Evolutionary conservation across 1,140 invertebrate species (phyloP), one percentile per base, ranked within the genome.

Genomic region (Drosophila nebulosa): DNA sequence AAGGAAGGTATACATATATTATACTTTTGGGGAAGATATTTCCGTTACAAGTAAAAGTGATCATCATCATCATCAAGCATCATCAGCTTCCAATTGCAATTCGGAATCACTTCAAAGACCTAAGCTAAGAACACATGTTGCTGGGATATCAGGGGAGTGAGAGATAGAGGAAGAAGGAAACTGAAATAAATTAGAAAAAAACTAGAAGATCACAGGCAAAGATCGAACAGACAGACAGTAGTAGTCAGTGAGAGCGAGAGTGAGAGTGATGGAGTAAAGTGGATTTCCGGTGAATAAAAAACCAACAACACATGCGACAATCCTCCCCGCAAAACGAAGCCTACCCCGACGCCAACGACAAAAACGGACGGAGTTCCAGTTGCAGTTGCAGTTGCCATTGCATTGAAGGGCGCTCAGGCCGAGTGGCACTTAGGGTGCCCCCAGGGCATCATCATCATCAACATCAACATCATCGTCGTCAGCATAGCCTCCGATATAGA

Each of bases 201-300:
- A 68, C 64, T 74, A 69, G 64, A 79, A 67, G 65, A 81, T 71
- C 72, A 55, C 50, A 46, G 16, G 42, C 61, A 65, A 66, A 70
- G 62, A 83, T 59, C 59, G 57, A 56, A 36, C 58, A 60, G 50
- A 50, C 53, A 30, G 30, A 59, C 35, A 60, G 60, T 46, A n/a
- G n/a, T n/a, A n/a, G n/a, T n/a, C n/a, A n/a, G n/a, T n/a, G n/a
- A n/a, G n/a, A n/a, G n/a, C n/a, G 56, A 65, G 27, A 56, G 35
- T 56, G 64, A 59, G 64, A 58, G 55, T 36, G 22, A 67, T 53
- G 60, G 62, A 62, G 66, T 81, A 83, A 90, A 90, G 88, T 90
- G 88, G 79, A 90, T 90, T 90, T 90, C 88, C 88, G 88, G 88
- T 90, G 83, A 90, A 90, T 84, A 79, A 73, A 86, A 65, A 74